Evolutionary conservation across 2,888 invertebrate genomes (phyloP), one percentile per base, ranked within the genome.

Genomic region (Merodon equestris): DNA sequence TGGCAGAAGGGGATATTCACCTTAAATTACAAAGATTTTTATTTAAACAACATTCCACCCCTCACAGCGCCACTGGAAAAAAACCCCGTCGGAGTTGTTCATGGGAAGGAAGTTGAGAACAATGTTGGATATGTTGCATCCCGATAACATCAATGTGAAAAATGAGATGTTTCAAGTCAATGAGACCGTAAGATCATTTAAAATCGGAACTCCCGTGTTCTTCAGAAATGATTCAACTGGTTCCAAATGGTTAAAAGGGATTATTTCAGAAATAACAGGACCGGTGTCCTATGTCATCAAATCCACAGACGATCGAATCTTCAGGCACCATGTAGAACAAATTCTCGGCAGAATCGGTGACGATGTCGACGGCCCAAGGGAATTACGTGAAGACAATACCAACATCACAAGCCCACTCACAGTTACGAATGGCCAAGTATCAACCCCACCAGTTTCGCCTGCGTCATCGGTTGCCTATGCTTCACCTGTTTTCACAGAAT

Each of bases 11-110:
- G 44, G 54, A 66, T 18, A 66, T 56, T 0, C 40, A 47, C 4
- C 54, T 66, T n/a, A 56, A 66, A 40, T 1, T 66, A 18, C 64
- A 56, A 47, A 47, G 64, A 48, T 66, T 66, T 66, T 38, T 56
- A 9, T 54, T 56, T 38, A 66, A 66, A 54, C 64, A 44, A 18
- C 64, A 64, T 40, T 40, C 40, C 0, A 54, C 53, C 1, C 47
- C 18, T 12, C 47, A 47, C 47, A 17, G 17, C 17, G 17, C 5
- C 9, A 47, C 47, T 17, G 64, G 64, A n/a, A n/a, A 44, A 53
- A 45, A 64, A 47, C 45, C 9, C 64, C 47, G n/a, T 27, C 45
- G n/a, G 45, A 54, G 10, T 19, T 54, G 17, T 18, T 54, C 10
- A 54, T 53, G 36, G 64, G 47, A 10, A 47, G 47, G 17, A 47